Evolutionary conservation across 2,888 invertebrate species (phyloP), one percentile per base, ranked within the genome.

Genomic region (Agriopis marginaria): DNA sequence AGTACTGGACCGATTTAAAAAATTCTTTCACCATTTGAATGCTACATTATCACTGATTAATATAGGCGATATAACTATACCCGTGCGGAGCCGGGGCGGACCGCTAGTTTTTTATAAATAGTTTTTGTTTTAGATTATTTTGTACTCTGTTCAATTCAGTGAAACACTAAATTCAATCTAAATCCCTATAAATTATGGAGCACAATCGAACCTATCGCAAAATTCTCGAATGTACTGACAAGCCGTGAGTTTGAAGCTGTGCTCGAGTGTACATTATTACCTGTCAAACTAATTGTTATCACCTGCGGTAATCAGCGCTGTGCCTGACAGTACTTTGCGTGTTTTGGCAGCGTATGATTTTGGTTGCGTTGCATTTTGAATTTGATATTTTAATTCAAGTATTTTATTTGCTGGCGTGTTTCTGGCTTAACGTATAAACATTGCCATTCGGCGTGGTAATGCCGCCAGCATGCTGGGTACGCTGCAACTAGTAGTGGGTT

Each of bases 201-300:
- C 49, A 8, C 60, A 14, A 60, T 47, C 40, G 60, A 23, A 62
- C 12, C 53, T 32, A 53, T 62, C 62, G 39, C 40, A 50, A 14
- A 14, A 49, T n/a, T 10, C 17, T 1, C 17, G 40, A 49, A 50
- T 49, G 10, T 50, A 42, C 8, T 53, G 53, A 62, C 62, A 12
- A 6, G 44, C 7, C 10, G 12, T 17, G 60, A 60, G 49, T 47
- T n/a, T n/a, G 61, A 51, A 42, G 44, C 51, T 56, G 54, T 42
- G 53, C 47, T 40, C 54, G 68, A 63, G 63, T 60, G 68, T 60
- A 68, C 54, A 63, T 40, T 63, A 68, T 59, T 51, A 63, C 51
- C 63, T 68, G 68, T 68, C 60, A 63, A 63, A 68, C 47, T 63
- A 60, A 68, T 63, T 58, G 63, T 68, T 63, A 63, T 68, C 63